Evolutionary conservation across 2,113 vertebrate genomes (phyloP), one percentile per base, ranked within the genome.

Genomic region (Ursus arctos): DNA sequence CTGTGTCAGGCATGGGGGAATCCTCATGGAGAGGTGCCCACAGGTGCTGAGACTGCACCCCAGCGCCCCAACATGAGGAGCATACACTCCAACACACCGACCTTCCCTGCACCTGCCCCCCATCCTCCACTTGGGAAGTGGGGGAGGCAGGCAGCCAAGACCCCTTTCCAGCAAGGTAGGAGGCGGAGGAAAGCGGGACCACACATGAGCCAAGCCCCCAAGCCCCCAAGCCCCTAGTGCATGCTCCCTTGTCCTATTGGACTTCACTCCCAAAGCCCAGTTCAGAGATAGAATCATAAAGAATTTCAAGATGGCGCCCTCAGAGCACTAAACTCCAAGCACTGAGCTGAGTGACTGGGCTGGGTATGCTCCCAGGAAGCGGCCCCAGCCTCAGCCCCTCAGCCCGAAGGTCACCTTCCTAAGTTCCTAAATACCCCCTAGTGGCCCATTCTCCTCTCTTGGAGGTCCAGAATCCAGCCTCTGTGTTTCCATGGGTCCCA

Each of bases 211-310:
- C 24, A 7, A 24, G 47, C 11, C 61, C 76, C 16, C 24, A 7
- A 24, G 47, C 11, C 61, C 76, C 16, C 33, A 36, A 12, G 24
- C 18, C 28, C 31, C 31, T 11, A 22, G 49, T 3, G 14, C 51
- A 5, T 15, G 5, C 15, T 9, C 51, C 7, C 8, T 12, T 9
- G 55, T 14, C 33, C 16, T 22, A 4, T 69, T 1, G 2, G 24
- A 57, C 61, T 49, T 69, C 31, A 12, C 71, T 26, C 36, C 5
- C 36, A 59, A 79, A 51, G 7, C n/a, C 43, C 43, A n/a, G 43
- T 10, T 28, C 19, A 19, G 16, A 71, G 19, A 57, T 12, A 49
- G 12, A 77, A 10, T 91, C 71, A 36, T 22, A 7, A 85, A 49
- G 69, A 65, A 22, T 67, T 79, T 43, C 47, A 65, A 63, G 79